Percentiles rank a stretch among this genome's conserved stretches.
These are phyloP conservation scores for Theocolax elegans DNA, from an alignment of 1,140 invertebrate species.

Conservation along the genomic window DNA sequence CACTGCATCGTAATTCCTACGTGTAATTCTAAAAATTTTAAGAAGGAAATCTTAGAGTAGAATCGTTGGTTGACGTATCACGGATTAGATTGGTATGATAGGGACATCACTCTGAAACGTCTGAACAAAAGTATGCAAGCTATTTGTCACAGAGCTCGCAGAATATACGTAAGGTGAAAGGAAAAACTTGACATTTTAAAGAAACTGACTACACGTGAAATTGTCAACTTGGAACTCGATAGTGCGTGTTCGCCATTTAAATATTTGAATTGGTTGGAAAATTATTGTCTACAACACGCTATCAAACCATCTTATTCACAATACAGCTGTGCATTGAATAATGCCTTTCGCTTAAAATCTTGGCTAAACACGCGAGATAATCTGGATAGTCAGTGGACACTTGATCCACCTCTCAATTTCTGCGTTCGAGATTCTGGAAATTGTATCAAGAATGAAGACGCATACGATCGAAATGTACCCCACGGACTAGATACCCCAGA, in stretches of 20 bases:
- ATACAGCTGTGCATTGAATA: background rate
- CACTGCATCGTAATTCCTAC: background rate
- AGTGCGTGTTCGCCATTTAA: background rate
- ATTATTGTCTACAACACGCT: background rate
- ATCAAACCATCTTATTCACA: background rate
- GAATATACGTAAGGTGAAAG: background rate
- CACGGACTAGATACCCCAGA: too few species aligned
- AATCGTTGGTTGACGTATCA: background rate
- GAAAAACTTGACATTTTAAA: background rate
- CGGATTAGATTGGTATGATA: background rate
- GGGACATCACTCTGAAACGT: too few species aligned
- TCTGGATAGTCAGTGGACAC: too few species aligned
- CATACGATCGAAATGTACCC: too few species aligned
- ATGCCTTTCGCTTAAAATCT: background rate
- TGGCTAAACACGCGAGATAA: background rate
- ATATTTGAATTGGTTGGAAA: background rate
- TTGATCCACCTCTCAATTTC: too few species aligned
- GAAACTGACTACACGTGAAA: too few species aligned
- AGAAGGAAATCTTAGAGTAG: background rate
- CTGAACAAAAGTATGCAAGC: background rate
- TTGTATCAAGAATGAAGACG: too few species aligned
- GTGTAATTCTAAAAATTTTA: background rate
- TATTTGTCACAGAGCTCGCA: background rate
- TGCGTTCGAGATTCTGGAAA: too few species aligned
- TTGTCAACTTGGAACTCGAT: too few species aligned